These are phyloP conservation scores for Zapus hudsonius DNA, from an alignment of 2,113 vertebrate genomes.

Conservation along the genomic window DNA sequence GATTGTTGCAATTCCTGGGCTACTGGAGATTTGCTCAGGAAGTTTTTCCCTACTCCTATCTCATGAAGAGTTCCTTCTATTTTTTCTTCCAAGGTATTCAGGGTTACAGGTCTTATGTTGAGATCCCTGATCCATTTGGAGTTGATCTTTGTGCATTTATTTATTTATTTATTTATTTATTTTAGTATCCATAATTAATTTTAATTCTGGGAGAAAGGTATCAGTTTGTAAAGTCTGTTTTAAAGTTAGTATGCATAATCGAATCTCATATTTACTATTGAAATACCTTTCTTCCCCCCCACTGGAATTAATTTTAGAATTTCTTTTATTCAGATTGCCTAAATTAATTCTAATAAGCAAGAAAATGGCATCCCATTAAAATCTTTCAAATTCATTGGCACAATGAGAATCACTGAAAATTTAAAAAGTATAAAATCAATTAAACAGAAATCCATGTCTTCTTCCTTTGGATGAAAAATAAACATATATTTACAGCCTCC, in stretches of 20 bases:
- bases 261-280: background rate
- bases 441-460: constrained; percentile 44
- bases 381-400: background rate
- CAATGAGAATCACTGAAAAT: constrained; percentile 44
- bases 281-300: background rate
- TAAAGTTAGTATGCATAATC: background rate
- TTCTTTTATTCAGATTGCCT: accelerated
- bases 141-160: no score
- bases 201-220: background rate
- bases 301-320: background rate
- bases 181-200: background rate
- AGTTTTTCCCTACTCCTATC: no score
- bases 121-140: no score
- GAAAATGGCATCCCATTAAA: background rate
- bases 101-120: no score
- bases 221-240: background rate
- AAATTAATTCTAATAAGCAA: background rate
- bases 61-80: no score
- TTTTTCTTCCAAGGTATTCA: no score
- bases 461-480: constrained; percentile 50
- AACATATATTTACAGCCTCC: constrained; percentile 37
- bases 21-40: no score
- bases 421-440: constrained; percentile 65
- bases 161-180: no score
- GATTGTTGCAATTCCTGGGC: no score